Conservation (phyloP, 2,888 invertebrate species). For the Protodeltote pygarga region DNA sequence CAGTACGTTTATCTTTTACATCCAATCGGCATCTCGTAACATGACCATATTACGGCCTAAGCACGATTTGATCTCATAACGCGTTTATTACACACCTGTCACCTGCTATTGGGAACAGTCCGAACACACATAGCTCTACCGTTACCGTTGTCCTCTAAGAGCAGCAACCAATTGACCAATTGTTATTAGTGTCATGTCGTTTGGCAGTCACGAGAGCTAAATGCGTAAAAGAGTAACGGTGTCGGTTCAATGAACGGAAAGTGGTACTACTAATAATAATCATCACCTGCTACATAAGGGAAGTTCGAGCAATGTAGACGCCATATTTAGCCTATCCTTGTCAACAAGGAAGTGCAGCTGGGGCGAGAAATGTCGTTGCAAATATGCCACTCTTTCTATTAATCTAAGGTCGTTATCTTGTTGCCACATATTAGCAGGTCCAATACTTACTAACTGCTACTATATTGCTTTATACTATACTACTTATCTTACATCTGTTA, state of each 20-base stretch:
- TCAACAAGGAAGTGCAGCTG: constrained; percentile 45
- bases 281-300: constrained; percentile 75
- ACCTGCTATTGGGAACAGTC: constrained; percentile 30
- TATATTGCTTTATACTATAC: too few relatives aligned
- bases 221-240: constrained; percentile 83
- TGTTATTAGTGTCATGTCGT: constrained; percentile 83
- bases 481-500: too few relatives aligned
- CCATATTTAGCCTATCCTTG: constrained; percentile 66
- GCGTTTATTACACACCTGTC: constrained; percentile 37
- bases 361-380: constrained; percentile 27
- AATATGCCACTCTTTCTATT: constrained; percentile 35
- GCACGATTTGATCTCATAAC: constrained; percentile 18
- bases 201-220: constrained; percentile 73
- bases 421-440: constrained; percentile 14
- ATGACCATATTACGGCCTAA: constrained; percentile 35
- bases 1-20: constrained; percentile 61
- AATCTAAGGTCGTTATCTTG: constrained; percentile 27
- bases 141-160: constrained; percentile 27
- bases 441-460: constrained; percentile 1
- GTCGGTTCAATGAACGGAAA: constrained; percentile 83
- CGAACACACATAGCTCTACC: constrained; percentile 19
- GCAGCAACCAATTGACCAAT: constrained; percentile 70
- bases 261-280: constrained; percentile 80
- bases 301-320: constrained; percentile 59
- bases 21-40: constrained; percentile 35